phyloP scores from a whole-genome alignment of 1,140 invertebrate species.

The Asobara japonica region DNA sequence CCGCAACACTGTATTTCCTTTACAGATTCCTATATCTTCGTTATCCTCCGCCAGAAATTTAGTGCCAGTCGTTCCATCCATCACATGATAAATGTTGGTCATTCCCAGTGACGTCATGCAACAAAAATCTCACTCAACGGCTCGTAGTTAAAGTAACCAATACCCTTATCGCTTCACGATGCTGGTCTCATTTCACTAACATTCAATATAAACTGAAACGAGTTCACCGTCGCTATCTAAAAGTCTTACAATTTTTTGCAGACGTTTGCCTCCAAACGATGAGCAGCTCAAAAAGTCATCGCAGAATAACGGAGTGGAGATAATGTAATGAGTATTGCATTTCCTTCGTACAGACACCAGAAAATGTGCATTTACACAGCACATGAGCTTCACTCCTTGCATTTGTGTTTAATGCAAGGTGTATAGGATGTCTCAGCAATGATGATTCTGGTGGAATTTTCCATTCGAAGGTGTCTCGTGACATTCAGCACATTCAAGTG shows the following conservation, averaged over 20 bases:
- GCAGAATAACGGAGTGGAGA: not conserved
- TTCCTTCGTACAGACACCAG: not conserved
- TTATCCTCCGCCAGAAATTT: too few species aligned
- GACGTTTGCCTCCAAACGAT: not conserved
- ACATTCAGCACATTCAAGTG: not conserved
- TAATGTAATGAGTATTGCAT: conserved; percentile 1
- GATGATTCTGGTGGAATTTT: not conserved
- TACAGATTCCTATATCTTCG: too few species aligned
- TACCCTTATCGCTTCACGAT: not conserved
- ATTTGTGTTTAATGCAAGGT: not conserved
- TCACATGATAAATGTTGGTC: not conserved
- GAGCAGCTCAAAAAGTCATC: not conserved
- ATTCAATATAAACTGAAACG: conserved; percentile 3
- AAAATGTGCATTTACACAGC: not conserved
- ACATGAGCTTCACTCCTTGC: not conserved
- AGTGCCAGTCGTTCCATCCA: not conserved
- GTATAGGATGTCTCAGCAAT: not conserved
- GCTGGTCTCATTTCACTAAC: not conserved
- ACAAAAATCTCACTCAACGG: not conserved
- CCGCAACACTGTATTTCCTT: too few species aligned
- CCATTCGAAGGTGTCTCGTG: not conserved
- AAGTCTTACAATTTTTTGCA: not conserved
- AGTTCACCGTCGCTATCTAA: not conserved
- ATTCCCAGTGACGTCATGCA: not conserved
- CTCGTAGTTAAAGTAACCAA: too few species aligned